A percentile compares a stretch with the other conserved stretches of the same genome.
These are phyloP conservation scores for Podarcis cretensis DNA, from an alignment of 2,113 vertebrate genomes.

Conservation along the genomic window DNA sequence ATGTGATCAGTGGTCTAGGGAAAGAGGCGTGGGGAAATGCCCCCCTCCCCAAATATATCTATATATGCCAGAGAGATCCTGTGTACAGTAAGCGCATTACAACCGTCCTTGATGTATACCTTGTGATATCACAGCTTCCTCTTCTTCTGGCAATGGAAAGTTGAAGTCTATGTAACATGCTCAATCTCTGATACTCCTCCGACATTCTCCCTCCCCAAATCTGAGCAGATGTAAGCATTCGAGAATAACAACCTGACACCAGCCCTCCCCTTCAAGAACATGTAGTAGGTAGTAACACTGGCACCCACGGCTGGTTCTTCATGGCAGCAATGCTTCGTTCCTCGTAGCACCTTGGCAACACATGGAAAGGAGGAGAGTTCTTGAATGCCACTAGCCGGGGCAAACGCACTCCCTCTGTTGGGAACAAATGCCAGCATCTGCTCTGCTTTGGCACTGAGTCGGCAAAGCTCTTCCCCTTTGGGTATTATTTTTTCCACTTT, in stretches of 20 bases:
- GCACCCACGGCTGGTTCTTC: conserved; percentile 54
- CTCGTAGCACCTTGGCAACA: conserved; percentile 61
- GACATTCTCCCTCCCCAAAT: conserved; percentile 10
- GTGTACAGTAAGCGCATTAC: conserved; percentile 52
- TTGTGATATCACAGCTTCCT: conserved; percentile 42
- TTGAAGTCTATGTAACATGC: conserved; percentile 37
- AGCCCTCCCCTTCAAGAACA: conserved; percentile 47
- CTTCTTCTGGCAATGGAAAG: conserved; percentile 60
- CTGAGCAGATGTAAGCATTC: neutral
- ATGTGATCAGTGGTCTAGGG: conserved; percentile 62
- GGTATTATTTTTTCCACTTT: conserved; percentile 24
- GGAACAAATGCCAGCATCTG: conserved; percentile 29
- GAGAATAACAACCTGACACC: neutral
- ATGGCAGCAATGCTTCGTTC: conserved; percentile 44
- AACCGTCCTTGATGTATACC: conserved; percentile 47
- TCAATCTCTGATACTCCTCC: conserved; percentile 12
- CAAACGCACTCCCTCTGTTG: conserved; percentile 43
- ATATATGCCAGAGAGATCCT: conserved; percentile 63
- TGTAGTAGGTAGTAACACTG: neutral
- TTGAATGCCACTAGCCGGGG: conserved; percentile 31
- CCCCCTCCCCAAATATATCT: neutral
- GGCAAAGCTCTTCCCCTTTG: conserved; percentile 26
- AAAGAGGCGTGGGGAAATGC: conserved; percentile 31
- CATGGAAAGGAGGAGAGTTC: conserved; percentile 58
- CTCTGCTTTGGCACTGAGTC: conserved; percentile 7